Percentiles rank a stretch among this genome's conserved stretches.
Conservation (phyloP, 2,113 vertebrate species). For the Tragelaphus strepsiceros region DNA sequence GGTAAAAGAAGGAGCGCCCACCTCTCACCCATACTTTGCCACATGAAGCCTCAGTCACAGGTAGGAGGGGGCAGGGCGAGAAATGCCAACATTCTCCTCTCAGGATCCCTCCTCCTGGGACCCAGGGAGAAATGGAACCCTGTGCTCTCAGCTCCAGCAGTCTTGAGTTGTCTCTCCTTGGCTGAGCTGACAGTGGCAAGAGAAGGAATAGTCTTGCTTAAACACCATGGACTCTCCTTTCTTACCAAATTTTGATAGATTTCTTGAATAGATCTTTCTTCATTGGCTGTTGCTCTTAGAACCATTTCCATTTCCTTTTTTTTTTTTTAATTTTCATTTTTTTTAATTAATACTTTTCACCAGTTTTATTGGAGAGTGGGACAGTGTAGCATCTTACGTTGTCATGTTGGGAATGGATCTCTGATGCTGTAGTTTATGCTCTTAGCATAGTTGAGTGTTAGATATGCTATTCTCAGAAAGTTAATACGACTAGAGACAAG, state of each 20-base stretch:
- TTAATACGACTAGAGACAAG: neutral
- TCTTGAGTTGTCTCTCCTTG: neutral
- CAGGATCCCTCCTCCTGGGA: neutral
- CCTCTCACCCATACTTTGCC: neutral
- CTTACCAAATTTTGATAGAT: neutral
- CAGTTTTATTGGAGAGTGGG: neutral
- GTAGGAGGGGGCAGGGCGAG: neutral
- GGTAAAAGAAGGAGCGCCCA: too few relatives aligned
- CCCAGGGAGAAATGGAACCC: neutral
- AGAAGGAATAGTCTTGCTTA: neutral
- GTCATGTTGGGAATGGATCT: neutral
- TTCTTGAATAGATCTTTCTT: neutral
- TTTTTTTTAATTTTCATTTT: neutral
- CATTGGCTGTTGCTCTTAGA: neutral
- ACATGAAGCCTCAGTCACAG: neutral
- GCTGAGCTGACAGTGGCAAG: neutral
- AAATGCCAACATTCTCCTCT: neutral
- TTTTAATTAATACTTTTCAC: neutral
- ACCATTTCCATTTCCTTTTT: neutral
- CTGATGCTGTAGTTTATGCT: neutral
- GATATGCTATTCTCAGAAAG: neutral
- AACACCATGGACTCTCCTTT: neutral
- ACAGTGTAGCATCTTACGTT: too few relatives aligned
- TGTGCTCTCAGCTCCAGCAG: neutral
- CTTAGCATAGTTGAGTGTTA: neutral